A percentile compares a stretch with the other conserved stretches of the same genome.
phyloP scores from a whole-genome alignment of 2,113 vertebrate genomes.

The Prionailurus bengalensis region DNA sequence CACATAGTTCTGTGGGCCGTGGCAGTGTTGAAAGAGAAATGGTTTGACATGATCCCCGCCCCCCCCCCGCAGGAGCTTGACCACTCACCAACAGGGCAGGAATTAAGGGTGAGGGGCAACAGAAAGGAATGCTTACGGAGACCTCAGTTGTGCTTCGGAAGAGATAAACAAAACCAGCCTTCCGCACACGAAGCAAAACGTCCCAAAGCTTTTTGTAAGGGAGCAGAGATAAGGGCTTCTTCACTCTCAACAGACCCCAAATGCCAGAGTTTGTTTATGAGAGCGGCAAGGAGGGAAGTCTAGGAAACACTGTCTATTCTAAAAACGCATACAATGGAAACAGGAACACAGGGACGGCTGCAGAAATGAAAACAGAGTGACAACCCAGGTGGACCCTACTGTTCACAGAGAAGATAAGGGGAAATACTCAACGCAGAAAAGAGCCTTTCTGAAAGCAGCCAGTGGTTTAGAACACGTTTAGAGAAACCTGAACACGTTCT shows the following conservation, averaged over 20 bases:
- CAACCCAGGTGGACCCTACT: no score
- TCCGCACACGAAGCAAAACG: not conserved
- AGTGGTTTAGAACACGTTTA: not conserved
- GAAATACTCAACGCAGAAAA: not conserved
- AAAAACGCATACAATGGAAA: not conserved
- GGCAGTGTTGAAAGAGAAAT: not conserved
- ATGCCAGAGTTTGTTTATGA: not conserved
- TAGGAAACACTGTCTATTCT: not conserved
- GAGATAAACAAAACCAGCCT: not conserved
- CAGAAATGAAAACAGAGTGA: not conserved
- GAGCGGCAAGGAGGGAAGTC: not conserved
- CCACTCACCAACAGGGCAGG: accelerated
- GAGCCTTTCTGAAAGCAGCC: not conserved
- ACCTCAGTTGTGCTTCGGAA: no score
- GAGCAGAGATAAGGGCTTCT: not conserved
- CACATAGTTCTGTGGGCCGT: no score
- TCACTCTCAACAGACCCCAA: not conserved
- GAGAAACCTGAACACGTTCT: no score
- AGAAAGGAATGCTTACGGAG: not conserved
- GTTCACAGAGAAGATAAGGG: not conserved
- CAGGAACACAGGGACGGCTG: accelerated
- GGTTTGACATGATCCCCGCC: not conserved
- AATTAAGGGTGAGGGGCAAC: not conserved
- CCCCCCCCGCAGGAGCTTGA: not conserved
- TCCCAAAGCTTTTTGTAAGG: not conserved